Evolutionary conservation across 2,113 vertebrate genomes (phyloP).

Genomic region (Oncorhynchus mykiss): DNA sequence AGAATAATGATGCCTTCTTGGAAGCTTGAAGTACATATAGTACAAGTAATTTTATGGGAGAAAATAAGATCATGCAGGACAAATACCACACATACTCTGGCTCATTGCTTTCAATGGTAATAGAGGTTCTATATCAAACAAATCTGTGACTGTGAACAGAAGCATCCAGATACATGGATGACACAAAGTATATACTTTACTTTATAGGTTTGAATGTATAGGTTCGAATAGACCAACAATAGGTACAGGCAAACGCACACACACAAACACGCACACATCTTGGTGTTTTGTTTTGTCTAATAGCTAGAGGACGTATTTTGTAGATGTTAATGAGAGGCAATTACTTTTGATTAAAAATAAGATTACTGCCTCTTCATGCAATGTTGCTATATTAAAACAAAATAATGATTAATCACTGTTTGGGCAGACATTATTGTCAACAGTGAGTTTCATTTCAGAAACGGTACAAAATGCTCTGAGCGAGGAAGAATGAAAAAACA

Average conservation of each 20-base stretch:
- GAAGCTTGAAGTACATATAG: background rate
- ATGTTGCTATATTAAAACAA: slow-evolving; percentile 59
- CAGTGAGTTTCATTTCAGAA: slow-evolving; percentile 45
- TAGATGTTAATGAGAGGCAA: slow-evolving; percentile 66
- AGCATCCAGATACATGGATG: too few relatives aligned
- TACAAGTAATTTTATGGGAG: background rate
- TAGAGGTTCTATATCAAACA: too few relatives aligned
- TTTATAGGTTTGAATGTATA: too few relatives aligned
- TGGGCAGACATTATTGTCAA: slow-evolving; percentile 56
- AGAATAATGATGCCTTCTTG: background rate
- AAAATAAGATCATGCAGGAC: background rate
- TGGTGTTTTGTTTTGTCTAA: slow-evolving; percentile 63
- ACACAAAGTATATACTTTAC: too few relatives aligned
- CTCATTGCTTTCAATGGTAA: too few relatives aligned
- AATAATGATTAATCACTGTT: slow-evolving; percentile 64
- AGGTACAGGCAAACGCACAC: background rate
- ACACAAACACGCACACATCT: slow-evolving; percentile 14
- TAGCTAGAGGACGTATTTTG: slow-evolving; percentile 59
- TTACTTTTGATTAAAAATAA: slow-evolving; percentile 71
- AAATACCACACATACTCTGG: background rate
- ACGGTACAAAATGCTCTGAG: slow-evolving; percentile 46
- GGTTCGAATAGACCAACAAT: too few relatives aligned
- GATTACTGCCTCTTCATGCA: slow-evolving; percentile 54
- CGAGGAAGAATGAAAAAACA: slow-evolving; percentile 32
- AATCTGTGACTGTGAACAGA: too few relatives aligned